Percentiles rank a stretch among this genome's conserved stretches.
These are phyloP conservation scores for Orthonyx spaldingii DNA, from an alignment of 2,113 vertebrate species.

Conservation along the genomic window DNA sequence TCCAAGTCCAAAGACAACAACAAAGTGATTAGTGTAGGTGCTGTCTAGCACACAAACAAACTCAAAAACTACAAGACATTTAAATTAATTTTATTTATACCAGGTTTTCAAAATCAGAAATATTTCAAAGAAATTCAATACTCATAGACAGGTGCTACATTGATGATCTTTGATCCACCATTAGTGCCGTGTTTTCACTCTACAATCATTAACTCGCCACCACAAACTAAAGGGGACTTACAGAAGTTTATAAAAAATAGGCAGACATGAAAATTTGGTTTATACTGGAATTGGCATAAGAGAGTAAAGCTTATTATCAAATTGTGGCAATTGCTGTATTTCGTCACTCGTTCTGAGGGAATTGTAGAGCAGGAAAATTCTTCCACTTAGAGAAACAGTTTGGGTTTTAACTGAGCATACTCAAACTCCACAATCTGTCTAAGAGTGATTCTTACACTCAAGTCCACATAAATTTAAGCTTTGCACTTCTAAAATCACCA, in stretches of 20 bases:
- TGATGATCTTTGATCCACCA: slow-evolving; percentile 27
- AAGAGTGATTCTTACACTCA: not conserved
- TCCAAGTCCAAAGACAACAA: not conserved
- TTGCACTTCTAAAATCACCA: not conserved
- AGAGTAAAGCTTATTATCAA: slow-evolving; percentile 31
- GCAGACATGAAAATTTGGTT: slow-evolving; percentile 37
- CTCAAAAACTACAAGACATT: slow-evolving; percentile 21
- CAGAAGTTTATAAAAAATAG: slow-evolving; percentile 37
- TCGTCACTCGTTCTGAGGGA: not conserved
- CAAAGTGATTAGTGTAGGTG: not conserved
- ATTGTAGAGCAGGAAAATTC: not conserved
- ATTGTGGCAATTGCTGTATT: slow-evolving; percentile 12
- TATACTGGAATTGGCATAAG: slow-evolving; percentile 42
- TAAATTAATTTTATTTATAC: slow-evolving; percentile 67
- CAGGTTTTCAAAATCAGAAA: slow-evolving; percentile 59
- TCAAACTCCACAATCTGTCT: not conserved
- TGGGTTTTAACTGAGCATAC: not conserved
- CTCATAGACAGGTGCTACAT: slow-evolving; percentile 59
- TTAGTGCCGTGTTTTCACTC: slow-evolving; percentile 31
- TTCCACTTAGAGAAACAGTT: not conserved
- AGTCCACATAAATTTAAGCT: not conserved
- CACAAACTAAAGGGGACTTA: slow-evolving; percentile 44
- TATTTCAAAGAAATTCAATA: slow-evolving; percentile 54
- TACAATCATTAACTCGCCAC: slow-evolving; percentile 32
- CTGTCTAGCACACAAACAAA: not conserved